Evolutionary conservation across 2,113 vertebrate species (phyloP).

Genomic region (Catharus bicknelli): DNA sequence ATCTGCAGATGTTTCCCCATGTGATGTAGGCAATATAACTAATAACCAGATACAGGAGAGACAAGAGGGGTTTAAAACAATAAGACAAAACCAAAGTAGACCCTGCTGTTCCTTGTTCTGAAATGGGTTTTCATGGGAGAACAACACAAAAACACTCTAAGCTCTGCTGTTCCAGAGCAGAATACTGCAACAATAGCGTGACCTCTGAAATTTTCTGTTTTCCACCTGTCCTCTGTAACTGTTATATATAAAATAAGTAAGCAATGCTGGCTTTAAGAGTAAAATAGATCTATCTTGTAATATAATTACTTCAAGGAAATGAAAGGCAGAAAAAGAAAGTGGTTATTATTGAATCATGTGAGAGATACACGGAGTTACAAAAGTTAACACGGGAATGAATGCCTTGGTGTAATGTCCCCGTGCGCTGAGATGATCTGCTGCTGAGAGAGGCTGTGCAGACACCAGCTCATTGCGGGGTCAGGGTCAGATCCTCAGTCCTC

Average conservation of each 20-base stretch:
- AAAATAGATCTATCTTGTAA: background rate
- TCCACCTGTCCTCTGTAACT: background rate
- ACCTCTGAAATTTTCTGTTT: background rate
- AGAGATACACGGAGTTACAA: background rate
- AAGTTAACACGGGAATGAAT: background rate
- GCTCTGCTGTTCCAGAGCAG: background rate
- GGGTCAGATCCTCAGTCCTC: background rate
- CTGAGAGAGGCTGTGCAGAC: background rate
- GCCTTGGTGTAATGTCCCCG: background rate
- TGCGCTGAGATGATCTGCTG: background rate
- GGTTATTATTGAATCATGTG: background rate
- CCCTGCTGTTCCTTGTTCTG: background rate
- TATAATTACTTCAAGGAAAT: slow-evolving; percentile 33
- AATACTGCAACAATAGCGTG: background rate
- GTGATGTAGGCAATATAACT: background rate
- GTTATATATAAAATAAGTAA: background rate
- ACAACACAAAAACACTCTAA: background rate
- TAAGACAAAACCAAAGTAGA: background rate
- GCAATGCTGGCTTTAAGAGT: background rate
- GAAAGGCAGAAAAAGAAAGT: slow-evolving; percentile 19
- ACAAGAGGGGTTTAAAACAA: background rate
- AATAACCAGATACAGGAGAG: background rate
- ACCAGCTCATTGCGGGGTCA: background rate
- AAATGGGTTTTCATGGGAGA: background rate
- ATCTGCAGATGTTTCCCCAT: background rate